Evolutionary conservation across 2,888 invertebrate genomes (phyloP).

Genomic region (Agrochola lychnidis): DNA sequence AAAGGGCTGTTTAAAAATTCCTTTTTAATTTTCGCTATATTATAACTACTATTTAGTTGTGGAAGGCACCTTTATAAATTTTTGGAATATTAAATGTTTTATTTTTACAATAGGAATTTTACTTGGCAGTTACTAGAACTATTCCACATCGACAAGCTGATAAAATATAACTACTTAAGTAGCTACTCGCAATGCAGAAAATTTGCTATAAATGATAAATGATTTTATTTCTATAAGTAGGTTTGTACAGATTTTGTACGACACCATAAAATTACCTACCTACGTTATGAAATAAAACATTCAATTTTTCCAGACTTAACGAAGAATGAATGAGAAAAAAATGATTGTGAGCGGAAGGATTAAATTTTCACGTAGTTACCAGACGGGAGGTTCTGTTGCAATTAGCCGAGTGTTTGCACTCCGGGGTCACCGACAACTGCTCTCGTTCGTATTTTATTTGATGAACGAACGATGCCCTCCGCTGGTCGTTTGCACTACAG

Average conservation of each 20-base stretch:
- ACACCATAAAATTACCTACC: neutral
- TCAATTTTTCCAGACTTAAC: slow-evolving; percentile 5
- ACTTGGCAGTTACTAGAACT: neutral
- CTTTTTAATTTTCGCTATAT: neutral
- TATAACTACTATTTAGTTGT: neutral
- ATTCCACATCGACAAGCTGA: neutral
- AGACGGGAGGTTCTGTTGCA: slow-evolving; percentile 68
- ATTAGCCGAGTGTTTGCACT: slow-evolving; percentile 70
- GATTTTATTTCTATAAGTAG: too few relatives aligned
- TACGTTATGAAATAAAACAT: slow-evolving; percentile 16
- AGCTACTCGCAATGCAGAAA: neutral
- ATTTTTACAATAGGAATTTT: neutral
- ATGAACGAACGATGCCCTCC: slow-evolving; percentile 67
- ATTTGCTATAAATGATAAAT: neutral
- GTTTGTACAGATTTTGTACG: neutral
- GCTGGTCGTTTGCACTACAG: slow-evolving; percentile 71
- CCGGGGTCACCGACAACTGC: slow-evolving; percentile 59
- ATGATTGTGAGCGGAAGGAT: slow-evolving; percentile 50
- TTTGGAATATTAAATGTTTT: neutral
- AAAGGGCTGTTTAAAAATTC: neutral
- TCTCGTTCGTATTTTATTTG: slow-evolving; percentile 68
- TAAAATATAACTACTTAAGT: neutral
- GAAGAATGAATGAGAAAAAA: slow-evolving; percentile 35
- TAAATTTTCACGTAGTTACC: slow-evolving; percentile 60
- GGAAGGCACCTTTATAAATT: slow-evolving; percentile 6